Conservation (phyloP, 2,113 vertebrate species). For the Elachura formosa region DNA sequence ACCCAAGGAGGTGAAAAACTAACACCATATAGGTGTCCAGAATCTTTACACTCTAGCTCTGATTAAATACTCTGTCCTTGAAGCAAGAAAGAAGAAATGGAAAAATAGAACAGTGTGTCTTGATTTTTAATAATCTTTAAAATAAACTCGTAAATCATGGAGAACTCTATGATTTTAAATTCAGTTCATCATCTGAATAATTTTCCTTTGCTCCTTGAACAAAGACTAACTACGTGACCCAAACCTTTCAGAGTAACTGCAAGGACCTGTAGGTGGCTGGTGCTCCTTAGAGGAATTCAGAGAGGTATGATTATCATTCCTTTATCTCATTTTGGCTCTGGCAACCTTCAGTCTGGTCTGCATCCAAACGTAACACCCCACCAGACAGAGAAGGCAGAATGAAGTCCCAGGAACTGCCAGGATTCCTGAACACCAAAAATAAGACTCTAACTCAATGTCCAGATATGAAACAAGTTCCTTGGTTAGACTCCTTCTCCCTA, state of each 20-base stretch:
- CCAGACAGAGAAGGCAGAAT: not conserved
- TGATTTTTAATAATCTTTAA: not conserved
- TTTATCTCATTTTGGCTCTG: not conserved
- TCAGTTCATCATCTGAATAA: not conserved
- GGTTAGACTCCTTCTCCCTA: not conserved
- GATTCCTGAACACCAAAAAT: not conserved
- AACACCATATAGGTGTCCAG: not conserved
- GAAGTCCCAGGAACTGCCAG: not conserved
- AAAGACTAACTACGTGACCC: not conserved
- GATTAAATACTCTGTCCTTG: not conserved
- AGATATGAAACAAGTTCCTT: not conserved
- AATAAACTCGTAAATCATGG: not conserved
- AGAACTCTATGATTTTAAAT: not conserved
- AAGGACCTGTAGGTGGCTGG: not conserved
- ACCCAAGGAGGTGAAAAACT: not conserved
- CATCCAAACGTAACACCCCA: not conserved
- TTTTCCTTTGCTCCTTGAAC: not conserved
- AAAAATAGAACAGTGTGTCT: not conserved
- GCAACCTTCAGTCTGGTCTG: not conserved
- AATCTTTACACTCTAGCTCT: not conserved
- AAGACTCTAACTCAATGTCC: not conserved
- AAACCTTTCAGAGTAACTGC: not conserved
- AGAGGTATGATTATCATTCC: not conserved
- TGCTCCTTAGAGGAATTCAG: not conserved
- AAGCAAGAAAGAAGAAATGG: not conserved